Evolutionary conservation across 2,113 vertebrate species (phyloP).

Genomic region (Condylura cristata): DNA sequence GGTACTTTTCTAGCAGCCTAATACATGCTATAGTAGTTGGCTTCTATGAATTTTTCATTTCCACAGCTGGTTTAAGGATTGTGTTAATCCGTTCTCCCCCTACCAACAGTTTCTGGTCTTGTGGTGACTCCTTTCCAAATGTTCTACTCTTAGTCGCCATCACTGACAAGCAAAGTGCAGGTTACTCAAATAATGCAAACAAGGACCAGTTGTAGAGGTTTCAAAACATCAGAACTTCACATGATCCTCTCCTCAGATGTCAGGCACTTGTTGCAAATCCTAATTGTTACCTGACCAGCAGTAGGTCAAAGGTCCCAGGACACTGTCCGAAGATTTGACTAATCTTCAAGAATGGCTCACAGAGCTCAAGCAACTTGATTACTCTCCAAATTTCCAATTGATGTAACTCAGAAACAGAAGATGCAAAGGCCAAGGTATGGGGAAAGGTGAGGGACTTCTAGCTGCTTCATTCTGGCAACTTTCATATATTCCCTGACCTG

Average conservation of each 20-base stretch:
- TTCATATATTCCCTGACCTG: not conserved
- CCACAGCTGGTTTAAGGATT: too few relatives aligned
- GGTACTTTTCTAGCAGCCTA: too few relatives aligned
- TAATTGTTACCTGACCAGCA: not conserved
- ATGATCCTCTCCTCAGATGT: not conserved
- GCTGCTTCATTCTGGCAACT: not conserved
- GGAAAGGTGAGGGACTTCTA: too few relatives aligned
- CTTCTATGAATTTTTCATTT: too few relatives aligned
- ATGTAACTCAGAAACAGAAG: not conserved
- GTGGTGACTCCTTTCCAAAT: too few relatives aligned
- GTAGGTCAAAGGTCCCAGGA: not conserved
- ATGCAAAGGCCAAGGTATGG: too few relatives aligned
- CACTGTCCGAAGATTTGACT: not conserved
- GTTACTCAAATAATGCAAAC: too few relatives aligned
- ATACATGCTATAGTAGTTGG: too few relatives aligned
- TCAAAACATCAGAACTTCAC: not conserved
- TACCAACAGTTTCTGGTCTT: too few relatives aligned
- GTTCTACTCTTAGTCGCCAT: too few relatives aligned
- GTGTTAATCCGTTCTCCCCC: too few relatives aligned
- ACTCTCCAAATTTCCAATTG: not conserved
- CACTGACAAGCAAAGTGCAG: too few relatives aligned
- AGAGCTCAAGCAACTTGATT: not conserved
- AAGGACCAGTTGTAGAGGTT: not conserved
- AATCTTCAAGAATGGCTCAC: not conserved
- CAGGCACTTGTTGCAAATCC: not conserved